Percentiles rank a stretch among this genome's conserved stretches.
Evolutionary conservation across 2,888 invertebrate genomes (phyloP).

Genomic region (Barypeithes pellucidus): DNA sequence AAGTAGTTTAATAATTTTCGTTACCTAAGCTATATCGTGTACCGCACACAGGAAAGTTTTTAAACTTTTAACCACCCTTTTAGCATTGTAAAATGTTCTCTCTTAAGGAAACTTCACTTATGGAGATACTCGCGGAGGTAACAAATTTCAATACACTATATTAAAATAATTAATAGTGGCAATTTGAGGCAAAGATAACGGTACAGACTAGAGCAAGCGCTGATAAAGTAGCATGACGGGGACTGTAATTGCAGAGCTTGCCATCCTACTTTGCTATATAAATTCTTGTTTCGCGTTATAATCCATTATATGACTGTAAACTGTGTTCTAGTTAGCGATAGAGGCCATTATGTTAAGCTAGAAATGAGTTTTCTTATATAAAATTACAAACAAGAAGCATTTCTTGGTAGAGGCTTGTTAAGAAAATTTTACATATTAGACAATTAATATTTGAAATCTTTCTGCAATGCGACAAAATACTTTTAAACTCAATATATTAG

Average conservation of each 20-base stretch:
- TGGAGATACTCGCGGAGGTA: not conserved
- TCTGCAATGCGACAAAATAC: no score
- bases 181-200: constrained; percentile 19
- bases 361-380: not conserved
- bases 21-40: no score
- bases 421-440: no score
- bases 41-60: no score
- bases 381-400: not conserved
- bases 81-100: not conserved
- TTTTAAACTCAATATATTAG: no score
- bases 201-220: not conserved
- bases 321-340: constrained; percentile 5
- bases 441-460: no score
- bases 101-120: not conserved
- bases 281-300: constrained; percentile 16
- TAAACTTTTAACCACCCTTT: not conserved
- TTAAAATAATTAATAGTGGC: constrained; percentile 2
- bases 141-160: constrained; percentile 12
- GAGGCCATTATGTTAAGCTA: not conserved
- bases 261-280: constrained; percentile 5
- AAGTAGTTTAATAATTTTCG: no score
- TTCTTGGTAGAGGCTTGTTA: no score
- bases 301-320: constrained; percentile 1
- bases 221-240: constrained; percentile 8
- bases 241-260: constrained; percentile 1